A percentile compares a stretch with the other conserved stretches of the same genome.
phyloP scores from a whole-genome alignment of 2,888 invertebrate genomes.

The Synanthedon myopaeformis region DNA sequence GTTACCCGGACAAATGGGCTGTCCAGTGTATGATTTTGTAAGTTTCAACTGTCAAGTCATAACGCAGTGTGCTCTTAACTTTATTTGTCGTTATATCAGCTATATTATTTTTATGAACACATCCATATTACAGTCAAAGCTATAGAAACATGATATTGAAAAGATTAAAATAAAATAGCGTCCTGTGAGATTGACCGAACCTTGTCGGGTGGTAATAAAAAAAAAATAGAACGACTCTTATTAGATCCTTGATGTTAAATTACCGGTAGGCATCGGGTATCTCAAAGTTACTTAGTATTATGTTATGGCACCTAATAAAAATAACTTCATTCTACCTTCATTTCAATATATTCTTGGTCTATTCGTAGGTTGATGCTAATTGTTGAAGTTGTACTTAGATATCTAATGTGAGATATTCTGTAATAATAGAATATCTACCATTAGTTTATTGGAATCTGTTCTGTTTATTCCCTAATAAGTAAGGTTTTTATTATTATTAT shows the following conservation, averaged over 20 bases:
- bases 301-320: neutral
- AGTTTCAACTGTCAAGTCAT: too few species aligned
- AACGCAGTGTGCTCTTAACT: too few species aligned
- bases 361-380: too few species aligned
- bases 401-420: too few species aligned
- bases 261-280: neutral
- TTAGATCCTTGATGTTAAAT: slow-evolving; percentile 25
- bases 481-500: too few species aligned
- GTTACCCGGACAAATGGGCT: too few species aligned
- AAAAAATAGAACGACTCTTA: slow-evolving; percentile 23
- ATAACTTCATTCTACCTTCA: neutral
- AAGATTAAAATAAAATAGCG: slow-evolving; percentile 68
- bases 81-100: neutral
- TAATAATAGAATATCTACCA: too few species aligned
- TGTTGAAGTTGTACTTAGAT: too few species aligned
- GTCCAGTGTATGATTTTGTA: too few species aligned
- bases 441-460: too few species aligned
- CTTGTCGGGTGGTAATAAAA: slow-evolving; percentile 41
- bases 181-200: slow-evolving; percentile 52
- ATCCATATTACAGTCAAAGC: slow-evolving; percentile 26
- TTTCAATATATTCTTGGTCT: too few species aligned
- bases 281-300: neutral
- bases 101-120: slow-evolving; percentile 3
- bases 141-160: slow-evolving; percentile 50
- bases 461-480: too few species aligned